These are phyloP conservation scores for Rhodeus uyekii DNA, from an alignment of 2,797 vertebrate species.

Conservation along the genomic window DNA sequence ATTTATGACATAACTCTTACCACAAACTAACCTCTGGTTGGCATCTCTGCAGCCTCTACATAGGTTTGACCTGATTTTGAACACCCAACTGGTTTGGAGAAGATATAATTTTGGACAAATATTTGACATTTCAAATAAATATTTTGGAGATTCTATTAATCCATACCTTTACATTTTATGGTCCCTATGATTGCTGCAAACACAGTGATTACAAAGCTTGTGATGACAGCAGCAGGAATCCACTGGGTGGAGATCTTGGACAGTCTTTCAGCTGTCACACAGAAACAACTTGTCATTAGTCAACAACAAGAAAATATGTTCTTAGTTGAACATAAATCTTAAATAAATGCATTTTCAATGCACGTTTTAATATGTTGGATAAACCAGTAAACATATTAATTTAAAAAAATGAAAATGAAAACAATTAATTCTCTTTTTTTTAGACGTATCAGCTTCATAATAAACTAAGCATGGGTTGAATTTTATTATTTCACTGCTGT, in stretches of 20 bases:
- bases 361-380: not conserved
- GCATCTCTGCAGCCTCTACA: slow-evolving; percentile 60
- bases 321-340: not conserved
- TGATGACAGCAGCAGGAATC: slow-evolving; percentile 62
- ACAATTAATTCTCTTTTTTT: no score
- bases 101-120: not conserved
- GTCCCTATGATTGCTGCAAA: slow-evolving; percentile 56
- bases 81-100: slow-evolving; percentile 41
- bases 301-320: not conserved
- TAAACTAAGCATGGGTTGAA: not conserved
- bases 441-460: not conserved
- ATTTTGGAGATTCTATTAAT: not conserved
- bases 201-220: slow-evolving; percentile 51
- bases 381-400: no score
- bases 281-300: not conserved
- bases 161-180: slow-evolving; percentile 69
- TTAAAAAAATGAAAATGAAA: no score
- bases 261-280: slow-evolving; percentile 28
- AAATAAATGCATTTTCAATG: not conserved
- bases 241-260: slow-evolving; percentile 46
- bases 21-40: slow-evolving; percentile 64
- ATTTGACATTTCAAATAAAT: not conserved
- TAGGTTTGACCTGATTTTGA: slow-evolving; percentile 19
- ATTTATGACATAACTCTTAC: not conserved
- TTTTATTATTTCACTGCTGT: no score